A percentile compares a stretch with the other conserved stretches of the same genome.
These are phyloP conservation scores for Mythimna vitellina DNA, from an alignment of 2,888 invertebrate species.

Conservation along the genomic window DNA sequence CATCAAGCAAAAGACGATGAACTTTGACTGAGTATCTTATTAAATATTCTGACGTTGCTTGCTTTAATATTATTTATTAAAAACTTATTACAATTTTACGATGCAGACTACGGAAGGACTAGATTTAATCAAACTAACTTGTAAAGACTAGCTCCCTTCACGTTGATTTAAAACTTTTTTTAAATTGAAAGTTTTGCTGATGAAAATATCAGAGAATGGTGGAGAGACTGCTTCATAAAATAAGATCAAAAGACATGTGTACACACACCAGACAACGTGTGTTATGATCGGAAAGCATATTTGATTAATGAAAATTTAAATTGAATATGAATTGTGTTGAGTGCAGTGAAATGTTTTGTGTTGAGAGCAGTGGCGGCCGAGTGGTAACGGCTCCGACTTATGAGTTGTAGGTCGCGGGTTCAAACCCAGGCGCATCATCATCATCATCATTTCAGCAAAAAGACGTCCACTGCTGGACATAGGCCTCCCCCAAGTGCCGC, in stretches of 20 bases:
- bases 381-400: no score
- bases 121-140: conserved; percentile 60
- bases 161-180: conserved; percentile 58
- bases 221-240: conserved; percentile 29
- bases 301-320: conserved; percentile 1
- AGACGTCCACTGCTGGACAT: no score
- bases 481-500: no score
- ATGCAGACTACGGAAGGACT: conserved; percentile 38
- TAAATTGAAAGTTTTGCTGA: conserved; percentile 33
- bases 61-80: conserved; percentile 47
- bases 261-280: background rate
- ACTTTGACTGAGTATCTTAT: conserved; percentile 39
- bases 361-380: no score
- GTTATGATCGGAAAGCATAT: conserved; percentile 14
- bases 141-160: conserved; percentile 33
- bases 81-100: conserved; percentile 53
- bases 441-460: no score
- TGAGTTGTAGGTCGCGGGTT: no score
- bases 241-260: conserved; percentile 24
- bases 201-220: conserved; percentile 28
- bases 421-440: no score
- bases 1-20: conserved; percentile 18
- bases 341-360: no score
- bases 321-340: background rate
- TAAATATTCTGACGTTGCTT: conserved; percentile 50